A percentile compares a stretch with the other conserved stretches of the same genome.
Conservation (phyloP, 2,113 vertebrate genomes). For the Hemiscyllium ocellatum region DNA sequence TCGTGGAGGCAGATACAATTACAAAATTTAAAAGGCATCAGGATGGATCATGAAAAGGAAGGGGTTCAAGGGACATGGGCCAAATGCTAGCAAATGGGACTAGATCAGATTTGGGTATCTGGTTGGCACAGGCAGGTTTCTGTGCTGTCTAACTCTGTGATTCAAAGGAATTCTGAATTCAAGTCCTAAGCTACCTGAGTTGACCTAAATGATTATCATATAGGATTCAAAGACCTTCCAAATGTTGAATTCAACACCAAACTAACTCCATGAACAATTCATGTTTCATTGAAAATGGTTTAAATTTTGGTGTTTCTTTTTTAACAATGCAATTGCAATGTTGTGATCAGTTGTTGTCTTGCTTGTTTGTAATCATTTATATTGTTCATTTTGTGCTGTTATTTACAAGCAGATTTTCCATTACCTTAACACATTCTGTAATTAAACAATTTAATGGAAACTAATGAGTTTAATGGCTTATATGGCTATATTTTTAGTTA, state of each 20-base stretch:
- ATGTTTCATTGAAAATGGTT: neutral
- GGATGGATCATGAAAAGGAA: too few relatives aligned
- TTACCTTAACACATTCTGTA: neutral
- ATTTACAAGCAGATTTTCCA: neutral
- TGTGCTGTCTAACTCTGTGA: too few relatives aligned
- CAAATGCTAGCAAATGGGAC: too few relatives aligned
- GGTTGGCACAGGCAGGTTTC: too few relatives aligned
- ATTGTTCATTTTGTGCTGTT: neutral
- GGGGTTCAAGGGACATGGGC: too few relatives aligned
- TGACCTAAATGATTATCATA: neutral
- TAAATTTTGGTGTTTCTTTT: neutral
- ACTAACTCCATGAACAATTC: neutral
- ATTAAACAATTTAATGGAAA: neutral
- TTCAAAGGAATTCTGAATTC: neutral
- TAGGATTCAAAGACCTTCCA: neutral
- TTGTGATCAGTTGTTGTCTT: neutral
- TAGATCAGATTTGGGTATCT: too few relatives aligned
- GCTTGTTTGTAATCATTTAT: neutral
- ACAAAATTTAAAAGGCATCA: too few relatives aligned
- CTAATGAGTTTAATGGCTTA: neutral
- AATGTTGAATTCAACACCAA: neutral
- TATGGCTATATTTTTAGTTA: neutral
- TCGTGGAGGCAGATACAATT: too few relatives aligned
- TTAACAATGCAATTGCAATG: neutral
- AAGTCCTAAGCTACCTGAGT: neutral